phyloP scores from a whole-genome alignment of 2,113 vertebrate species.

The Sebastes schlegelii region DNA sequence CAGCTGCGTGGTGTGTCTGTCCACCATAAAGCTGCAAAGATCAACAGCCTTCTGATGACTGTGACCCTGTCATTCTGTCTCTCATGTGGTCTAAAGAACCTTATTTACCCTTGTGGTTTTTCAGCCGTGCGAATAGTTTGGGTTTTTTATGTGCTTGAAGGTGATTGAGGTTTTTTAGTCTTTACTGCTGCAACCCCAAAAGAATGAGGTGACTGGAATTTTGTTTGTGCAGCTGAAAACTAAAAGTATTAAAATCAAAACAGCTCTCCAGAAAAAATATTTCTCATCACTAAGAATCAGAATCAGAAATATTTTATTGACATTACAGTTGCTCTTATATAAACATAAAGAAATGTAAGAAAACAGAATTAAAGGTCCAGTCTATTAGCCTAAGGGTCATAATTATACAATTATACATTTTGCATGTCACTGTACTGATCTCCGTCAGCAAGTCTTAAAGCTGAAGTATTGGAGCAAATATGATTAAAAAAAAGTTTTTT shows the following conservation, averaged over 20 bases:
- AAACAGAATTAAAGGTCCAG: too few species aligned
- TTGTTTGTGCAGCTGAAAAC: background rate
- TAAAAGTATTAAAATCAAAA: background rate
- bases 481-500: too few species aligned
- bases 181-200: slow-evolving; percentile 2
- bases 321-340: too few species aligned
- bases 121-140: background rate
- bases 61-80: slow-evolving; percentile 7
- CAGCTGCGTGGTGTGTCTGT: slow-evolving; percentile 56
- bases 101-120: background rate
- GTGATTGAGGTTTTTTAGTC: slow-evolving; percentile 1
- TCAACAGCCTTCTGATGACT: slow-evolving; percentile 22
- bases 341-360: too few species aligned
- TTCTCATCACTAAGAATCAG: background rate
- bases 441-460: too few species aligned
- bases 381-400: too few species aligned
- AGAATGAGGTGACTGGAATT: slow-evolving; percentile 8
- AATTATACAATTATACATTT: too few species aligned
- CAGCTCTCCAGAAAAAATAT: background rate
- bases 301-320: too few species aligned
- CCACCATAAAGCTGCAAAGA: slow-evolving; percentile 27
- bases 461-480: too few species aligned
- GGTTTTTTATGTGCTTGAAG: background rate
- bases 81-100: background rate
- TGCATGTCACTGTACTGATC: too few species aligned